Base-by-base conservation (phyloP, 2,888 invertebrate genomes). In the Dasypogon diadema region DNA sequence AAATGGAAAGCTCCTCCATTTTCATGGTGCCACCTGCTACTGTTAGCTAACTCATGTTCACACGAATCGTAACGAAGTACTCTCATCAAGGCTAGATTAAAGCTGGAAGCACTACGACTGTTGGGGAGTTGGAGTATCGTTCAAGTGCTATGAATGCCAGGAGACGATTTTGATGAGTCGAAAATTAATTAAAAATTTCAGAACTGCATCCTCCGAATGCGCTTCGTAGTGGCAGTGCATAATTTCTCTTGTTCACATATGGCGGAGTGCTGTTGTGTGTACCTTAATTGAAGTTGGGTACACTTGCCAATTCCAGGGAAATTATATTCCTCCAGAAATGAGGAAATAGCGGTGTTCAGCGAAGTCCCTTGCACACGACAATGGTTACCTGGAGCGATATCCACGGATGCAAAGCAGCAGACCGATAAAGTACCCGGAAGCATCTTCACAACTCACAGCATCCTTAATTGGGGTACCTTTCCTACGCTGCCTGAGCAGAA, bases 161-260 rank as follows among this genome's bases (percentile, higher is more conserved):
- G 6, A 51, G 14, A 16, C 51, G 3, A 51, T n/a, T 2, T n/a
- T 16, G 22, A 51, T 16, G 51, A 51, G 16, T 51, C 18, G 12
- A 51, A 51, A 51, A 51, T 51, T 51, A 51, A 51, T 51, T 51
- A 14, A 51, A 51, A 51, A 2, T 51, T 51, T 51, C 12, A 51
- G 6, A 51, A 51, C 51, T 16, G 3, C n/a, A 12, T n/a, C 18
- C 14, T 3, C 16, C 51, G 4, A 48, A 48, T 12, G 48, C 12
- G n/a, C 16, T 16, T 12, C 48, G 12, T 48, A 48, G 14, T 30
- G 1, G 34, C 14, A 8, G 14, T 48, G 48, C 2, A 51, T 51
- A 51, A 51, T 51, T 16, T 14, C 6, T 16, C 51, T 16, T 51
- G 51, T 16, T 21, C 18, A 12, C 18, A 21, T 51, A 51, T 51